These are phyloP conservation scores for Gallinago media DNA, from an alignment of 2,113 vertebrate genomes.

Conservation along the genomic window DNA sequence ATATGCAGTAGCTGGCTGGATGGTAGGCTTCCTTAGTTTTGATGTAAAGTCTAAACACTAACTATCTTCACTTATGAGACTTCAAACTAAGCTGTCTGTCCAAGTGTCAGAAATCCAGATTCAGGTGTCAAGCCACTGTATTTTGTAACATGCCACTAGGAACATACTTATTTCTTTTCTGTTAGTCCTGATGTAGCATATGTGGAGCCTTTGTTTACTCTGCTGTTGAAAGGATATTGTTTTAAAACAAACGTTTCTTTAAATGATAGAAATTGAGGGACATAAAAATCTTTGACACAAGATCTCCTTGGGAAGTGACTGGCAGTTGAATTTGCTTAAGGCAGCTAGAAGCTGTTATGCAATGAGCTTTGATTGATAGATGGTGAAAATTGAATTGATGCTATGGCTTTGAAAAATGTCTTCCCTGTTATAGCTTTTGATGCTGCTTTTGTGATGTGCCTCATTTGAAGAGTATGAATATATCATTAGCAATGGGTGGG, in stretches of 20 bases:
- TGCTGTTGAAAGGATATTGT: not conserved
- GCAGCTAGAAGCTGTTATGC: not conserved
- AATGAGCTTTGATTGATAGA: not conserved
- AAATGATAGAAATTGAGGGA: not conserved
- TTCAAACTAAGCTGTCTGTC: not conserved
- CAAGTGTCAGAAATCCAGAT: not conserved
- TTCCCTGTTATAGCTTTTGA: not conserved
- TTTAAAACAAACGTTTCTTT: not conserved
- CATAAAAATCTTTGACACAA: not conserved
- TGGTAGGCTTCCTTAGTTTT: not conserved
- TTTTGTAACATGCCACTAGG: not conserved
- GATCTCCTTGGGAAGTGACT: not conserved
- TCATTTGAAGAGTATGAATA: not conserved
- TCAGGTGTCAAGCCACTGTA: not conserved
- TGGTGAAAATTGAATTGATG: not conserved
- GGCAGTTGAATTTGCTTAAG: not conserved
- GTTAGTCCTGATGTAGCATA: not conserved
- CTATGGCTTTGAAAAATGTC: not conserved
- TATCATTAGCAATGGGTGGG: not conserved
- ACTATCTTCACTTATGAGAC: not conserved
- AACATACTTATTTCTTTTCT: not conserved
- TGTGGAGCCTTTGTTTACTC: not conserved
- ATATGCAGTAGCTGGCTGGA: not conserved
- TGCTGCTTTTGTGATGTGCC: not conserved
- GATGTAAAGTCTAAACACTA: not conserved